Evolutionary conservation across 2,113 vertebrate species (phyloP).

Genomic region (Heloderma charlesbogerti): DNA sequence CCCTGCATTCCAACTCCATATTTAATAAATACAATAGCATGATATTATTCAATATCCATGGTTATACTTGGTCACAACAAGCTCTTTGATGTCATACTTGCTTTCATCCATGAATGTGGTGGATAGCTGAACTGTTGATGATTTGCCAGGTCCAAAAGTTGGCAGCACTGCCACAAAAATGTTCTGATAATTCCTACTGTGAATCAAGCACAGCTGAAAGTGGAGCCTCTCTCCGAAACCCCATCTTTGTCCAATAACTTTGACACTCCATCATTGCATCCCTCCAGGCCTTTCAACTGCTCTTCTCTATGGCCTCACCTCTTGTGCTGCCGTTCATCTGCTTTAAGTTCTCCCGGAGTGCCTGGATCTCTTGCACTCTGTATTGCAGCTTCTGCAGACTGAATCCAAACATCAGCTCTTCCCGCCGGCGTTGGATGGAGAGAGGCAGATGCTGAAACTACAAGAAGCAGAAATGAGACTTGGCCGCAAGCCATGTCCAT

Average conservation of each 20-base stretch:
- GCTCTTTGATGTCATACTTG: background rate
- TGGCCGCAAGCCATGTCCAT: accelerated
- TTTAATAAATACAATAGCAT: background rate
- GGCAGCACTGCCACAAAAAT: background rate
- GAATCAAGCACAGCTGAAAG: background rate
- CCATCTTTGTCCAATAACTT: background rate
- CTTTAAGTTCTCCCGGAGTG: conserved; percentile 54
- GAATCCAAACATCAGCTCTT: conserved; percentile 79
- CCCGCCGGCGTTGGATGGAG: conserved; percentile 76
- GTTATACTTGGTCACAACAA: background rate
- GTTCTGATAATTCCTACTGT: background rate
- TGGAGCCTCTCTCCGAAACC: background rate
- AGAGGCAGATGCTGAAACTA: conserved; percentile 75
- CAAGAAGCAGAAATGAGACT: background rate
- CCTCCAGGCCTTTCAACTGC: background rate
- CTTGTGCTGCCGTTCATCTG: background rate
- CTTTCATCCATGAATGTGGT: background rate
- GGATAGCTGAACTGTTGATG: background rate
- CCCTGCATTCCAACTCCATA: background rate
- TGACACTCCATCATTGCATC: background rate
- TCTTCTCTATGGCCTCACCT: background rate
- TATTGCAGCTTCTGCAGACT: conserved; percentile 75
- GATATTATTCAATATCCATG: background rate
- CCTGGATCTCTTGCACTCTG: conserved; percentile 51
- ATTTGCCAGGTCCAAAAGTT: background rate